Base-by-base conservation (phyloP, 2,113 vertebrate genomes). In the Sciurus niger region DNA sequence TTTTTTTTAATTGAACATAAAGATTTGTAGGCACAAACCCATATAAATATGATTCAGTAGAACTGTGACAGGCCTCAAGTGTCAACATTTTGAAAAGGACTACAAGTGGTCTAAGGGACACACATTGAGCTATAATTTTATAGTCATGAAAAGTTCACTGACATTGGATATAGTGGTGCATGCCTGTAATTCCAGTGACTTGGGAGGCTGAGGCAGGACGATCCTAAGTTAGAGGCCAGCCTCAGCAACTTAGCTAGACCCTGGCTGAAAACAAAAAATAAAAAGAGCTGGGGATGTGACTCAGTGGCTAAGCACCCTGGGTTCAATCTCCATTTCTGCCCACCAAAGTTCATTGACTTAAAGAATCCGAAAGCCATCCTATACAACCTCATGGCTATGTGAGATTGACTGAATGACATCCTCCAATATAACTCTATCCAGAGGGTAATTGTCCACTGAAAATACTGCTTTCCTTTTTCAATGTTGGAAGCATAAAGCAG, bases 111-210 rank as follows among this genome's bases (percentile, higher is more conserved):
- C 2, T 55, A 82, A 91, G 34, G 25, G 32, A 63, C 11, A 89
- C 24, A 24, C 46, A 79, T 95, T 3, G 74, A 67, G 16, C 34
- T 83, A 17, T n/a, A 83, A 48, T 53, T 95, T 94, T 95, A 89
- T 51, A 79, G 89, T 91, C 78, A 55, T 11, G 17, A 46, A 43
- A 85, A 10, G 24, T 63, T 24, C 60, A 63, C 28, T 63, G 60
- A 63, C 24, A 2, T 11, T 28, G 60, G 58, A 24, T 63, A 63
- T 7, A 63, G 60, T 28, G 24, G 60, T 9, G 7, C 60, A 63
- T 63, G 1, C 24, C 24, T 63, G 60, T 28, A 63, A 63, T 63
- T 22, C 24, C 8, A 11, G 2, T 10, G 9, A 63, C 60, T 25
- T 7, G 9, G 25, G 24, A 63, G 60, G 24, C 60, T 63, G 25